A percentile compares a stretch with the other conserved stretches of the same genome.
Conservation (phyloP, 2,888 invertebrate genomes). For the Xylophagus ater region DNA sequence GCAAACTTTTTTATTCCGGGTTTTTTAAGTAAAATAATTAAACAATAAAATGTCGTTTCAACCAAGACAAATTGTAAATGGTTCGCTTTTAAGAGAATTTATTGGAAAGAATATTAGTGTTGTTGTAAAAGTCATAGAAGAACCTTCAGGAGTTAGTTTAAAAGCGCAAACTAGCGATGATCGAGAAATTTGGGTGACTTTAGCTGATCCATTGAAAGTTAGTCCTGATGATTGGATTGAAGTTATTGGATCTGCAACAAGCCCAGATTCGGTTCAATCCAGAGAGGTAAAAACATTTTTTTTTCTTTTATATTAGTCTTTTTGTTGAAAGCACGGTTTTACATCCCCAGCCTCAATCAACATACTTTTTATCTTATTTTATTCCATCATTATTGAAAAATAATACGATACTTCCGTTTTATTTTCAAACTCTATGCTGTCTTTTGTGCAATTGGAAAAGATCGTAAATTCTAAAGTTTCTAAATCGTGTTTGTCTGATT, state of each 20-base stretch:
- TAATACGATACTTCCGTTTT: too few relatives aligned
- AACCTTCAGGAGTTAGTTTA: conserved; percentile 25
- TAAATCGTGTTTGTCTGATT: too few relatives aligned
- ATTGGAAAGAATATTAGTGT: conserved; percentile 31
- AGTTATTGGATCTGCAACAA: conserved; percentile 29
- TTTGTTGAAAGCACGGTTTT: too few relatives aligned
- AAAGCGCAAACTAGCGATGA: conserved; percentile 28
- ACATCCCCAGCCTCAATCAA: too few relatives aligned
- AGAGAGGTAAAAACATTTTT: conserved; percentile 27
- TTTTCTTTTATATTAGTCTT: too few relatives aligned
- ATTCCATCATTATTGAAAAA: too few relatives aligned
- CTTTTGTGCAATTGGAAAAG: too few relatives aligned
- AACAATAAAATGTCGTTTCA: conserved; percentile 34
- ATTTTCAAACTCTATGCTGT: too few relatives aligned
- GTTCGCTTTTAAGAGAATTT: conserved; percentile 28
- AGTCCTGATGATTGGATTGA: conserved; percentile 33
- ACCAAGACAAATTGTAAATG: conserved; percentile 29
- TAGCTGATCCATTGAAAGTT: conserved; percentile 25
- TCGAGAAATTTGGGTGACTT: conserved; percentile 23
- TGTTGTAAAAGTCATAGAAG: conserved; percentile 28
- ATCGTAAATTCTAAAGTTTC: too few relatives aligned
- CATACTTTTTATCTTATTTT: too few relatives aligned
- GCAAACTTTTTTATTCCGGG: too few relatives aligned
- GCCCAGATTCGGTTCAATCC: conserved; percentile 26
- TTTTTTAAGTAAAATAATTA: too few relatives aligned